These are phyloP conservation scores for Nasonia longicornis DNA, from an alignment of 1,140 invertebrate genomes.

Conservation along the genomic window DNA sequence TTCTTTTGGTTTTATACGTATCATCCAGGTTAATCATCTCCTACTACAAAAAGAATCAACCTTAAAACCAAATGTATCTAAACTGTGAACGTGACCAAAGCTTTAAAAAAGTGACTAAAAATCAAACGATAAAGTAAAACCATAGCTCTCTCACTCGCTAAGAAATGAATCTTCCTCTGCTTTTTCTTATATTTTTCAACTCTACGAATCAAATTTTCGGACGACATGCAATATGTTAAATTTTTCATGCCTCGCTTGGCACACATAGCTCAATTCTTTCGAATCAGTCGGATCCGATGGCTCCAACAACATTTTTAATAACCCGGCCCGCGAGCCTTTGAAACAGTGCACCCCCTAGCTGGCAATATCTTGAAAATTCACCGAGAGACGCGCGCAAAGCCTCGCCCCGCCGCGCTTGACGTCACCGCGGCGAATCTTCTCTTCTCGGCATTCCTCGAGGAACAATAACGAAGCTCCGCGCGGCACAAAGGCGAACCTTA, in stretches of 20 bases:
- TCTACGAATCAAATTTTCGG: no score
- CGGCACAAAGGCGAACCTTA: not conserved
- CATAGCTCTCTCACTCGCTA: not conserved
- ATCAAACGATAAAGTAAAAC: not conserved
- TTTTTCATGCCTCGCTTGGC: no score
- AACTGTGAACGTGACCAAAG: not conserved
- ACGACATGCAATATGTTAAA: no score
- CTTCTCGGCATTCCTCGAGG: not conserved
- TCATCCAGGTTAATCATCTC: not conserved
- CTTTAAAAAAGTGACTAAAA: not conserved
- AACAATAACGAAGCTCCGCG: not conserved
- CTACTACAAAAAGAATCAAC: not conserved
- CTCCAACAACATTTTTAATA: slow-evolving; percentile 1
- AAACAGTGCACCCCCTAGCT: not conserved
- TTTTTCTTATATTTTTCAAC: no score
- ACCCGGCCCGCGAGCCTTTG: not conserved
- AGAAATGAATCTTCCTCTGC: not conserved
- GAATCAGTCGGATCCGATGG: not conserved
- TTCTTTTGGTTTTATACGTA: not conserved
- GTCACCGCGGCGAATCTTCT: not conserved
- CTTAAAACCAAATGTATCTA: not conserved
- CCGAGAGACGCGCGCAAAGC: not conserved
- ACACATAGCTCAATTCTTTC: not conserved
- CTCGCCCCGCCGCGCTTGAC: not conserved
- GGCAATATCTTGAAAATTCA: slow-evolving; percentile 1